phyloP scores from a whole-genome alignment of 2,113 vertebrate genomes.

The Sebastes schlegelii region DNA sequence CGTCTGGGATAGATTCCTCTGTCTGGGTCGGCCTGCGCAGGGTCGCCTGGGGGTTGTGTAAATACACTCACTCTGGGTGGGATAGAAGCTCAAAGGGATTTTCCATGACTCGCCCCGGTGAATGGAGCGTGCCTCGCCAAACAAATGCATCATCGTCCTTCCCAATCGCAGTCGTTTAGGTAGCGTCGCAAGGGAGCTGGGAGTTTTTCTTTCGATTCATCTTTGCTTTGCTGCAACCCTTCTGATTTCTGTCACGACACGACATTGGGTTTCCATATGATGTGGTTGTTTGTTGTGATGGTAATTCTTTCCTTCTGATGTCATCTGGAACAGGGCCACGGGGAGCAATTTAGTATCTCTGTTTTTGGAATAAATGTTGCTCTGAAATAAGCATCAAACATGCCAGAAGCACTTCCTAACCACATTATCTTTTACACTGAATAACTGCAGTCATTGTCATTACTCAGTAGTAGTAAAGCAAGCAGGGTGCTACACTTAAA shows the following conservation, averaged over 20 bases:
- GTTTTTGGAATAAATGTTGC: slow-evolving; percentile 43
- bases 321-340: slow-evolving; percentile 52
- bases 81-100: slow-evolving; percentile 74
- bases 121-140: slow-evolving; percentile 70
- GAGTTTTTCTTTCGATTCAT: slow-evolving; percentile 46
- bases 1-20: slow-evolving; percentile 41
- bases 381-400: slow-evolving; percentile 39
- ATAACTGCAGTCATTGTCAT: slow-evolving; percentile 6
- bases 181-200: slow-evolving; percentile 44
- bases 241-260: slow-evolving; percentile 29
- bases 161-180: slow-evolving; percentile 42
- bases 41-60: slow-evolving; percentile 73
- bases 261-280: slow-evolving; percentile 49
- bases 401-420: slow-evolving; percentile 32
- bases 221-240: slow-evolving; percentile 47
- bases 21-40: slow-evolving; percentile 45
- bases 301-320: slow-evolving; percentile 68
- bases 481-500: neutral
- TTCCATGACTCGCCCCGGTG: slow-evolving; percentile 73
- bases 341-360: slow-evolving; percentile 43
- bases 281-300: slow-evolving; percentile 51
- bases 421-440: slow-evolving; percentile 7
- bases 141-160: slow-evolving; percentile 62
- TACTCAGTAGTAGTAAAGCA: slow-evolving; percentile 3
- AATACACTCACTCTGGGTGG: slow-evolving; percentile 79